Conservation (phyloP, 2,888 invertebrate species). For the Operophtera brumata region DNA sequence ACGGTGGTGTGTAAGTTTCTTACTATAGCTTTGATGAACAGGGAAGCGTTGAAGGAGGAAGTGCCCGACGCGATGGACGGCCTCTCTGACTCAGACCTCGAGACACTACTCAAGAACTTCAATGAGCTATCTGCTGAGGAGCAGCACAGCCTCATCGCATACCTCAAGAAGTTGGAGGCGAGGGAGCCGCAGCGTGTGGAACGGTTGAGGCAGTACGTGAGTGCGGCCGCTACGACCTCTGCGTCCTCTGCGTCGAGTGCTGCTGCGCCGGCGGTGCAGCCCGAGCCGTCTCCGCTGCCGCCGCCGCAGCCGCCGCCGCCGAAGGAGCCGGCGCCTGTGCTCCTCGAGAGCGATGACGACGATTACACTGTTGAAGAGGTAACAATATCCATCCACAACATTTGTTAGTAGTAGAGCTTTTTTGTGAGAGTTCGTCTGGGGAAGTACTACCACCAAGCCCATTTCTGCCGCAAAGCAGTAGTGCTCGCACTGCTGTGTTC, state of each 20-base stretch:
- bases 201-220: conserved; percentile 87
- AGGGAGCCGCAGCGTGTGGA: conserved; percentile 89
- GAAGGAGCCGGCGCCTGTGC: conserved; percentile 8
- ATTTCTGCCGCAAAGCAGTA: too few species aligned
- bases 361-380: conserved; percentile 92
- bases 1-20: too few species aligned
- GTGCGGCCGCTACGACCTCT: conserved; percentile 58
- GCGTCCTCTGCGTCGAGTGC: conserved; percentile 10
- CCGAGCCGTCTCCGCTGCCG: not conserved
- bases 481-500: too few species aligned
- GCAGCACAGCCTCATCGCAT: conserved; percentile 90
- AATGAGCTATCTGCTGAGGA: conserved; percentile 90
- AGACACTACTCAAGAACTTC: conserved; percentile 87
- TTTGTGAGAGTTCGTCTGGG: too few species aligned
- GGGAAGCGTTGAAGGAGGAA: conserved; percentile 49
- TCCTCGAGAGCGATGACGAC: conserved; percentile 85
- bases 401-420: too few species aligned
- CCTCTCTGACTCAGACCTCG: conserved; percentile 89
- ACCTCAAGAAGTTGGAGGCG: conserved; percentile 89
- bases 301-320: conserved; percentile 1
- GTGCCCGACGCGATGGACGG: conserved; percentile 83
- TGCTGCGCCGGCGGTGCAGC: not conserved
- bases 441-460: too few species aligned
- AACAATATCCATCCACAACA: conserved; percentile 13
- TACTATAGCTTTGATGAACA: conserved; percentile 25